Conservation (phyloP, 1,140 invertebrate species). For the Odontomachus brunneus region DNA sequence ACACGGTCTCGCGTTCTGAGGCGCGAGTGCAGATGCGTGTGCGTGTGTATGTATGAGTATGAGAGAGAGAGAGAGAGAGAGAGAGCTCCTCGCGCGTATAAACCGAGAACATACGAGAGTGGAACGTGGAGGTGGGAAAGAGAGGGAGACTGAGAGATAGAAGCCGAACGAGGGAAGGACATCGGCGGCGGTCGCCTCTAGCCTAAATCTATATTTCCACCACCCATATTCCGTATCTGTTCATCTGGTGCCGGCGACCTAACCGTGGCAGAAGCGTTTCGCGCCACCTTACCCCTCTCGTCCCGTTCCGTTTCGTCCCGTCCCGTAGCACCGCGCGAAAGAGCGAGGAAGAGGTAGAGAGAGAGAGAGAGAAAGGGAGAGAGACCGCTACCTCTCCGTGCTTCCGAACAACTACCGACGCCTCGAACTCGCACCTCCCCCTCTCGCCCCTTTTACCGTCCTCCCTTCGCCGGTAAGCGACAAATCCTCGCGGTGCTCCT, state of each 20-base stretch:
- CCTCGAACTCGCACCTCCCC: slow-evolving; percentile 64
- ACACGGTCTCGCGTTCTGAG: slow-evolving; percentile 6
- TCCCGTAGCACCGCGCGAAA: background rate
- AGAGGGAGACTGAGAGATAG: slow-evolving; percentile 52
- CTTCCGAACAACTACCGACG: slow-evolving; percentile 61
- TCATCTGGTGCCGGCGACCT: slow-evolving; percentile 80
- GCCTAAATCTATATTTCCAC: slow-evolving; percentile 84
- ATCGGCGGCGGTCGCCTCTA: slow-evolving; percentile 72
- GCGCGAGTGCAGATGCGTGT: slow-evolving; percentile 7
- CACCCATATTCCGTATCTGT: slow-evolving; percentile 81
- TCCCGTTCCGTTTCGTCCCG: slow-evolving; percentile 5
- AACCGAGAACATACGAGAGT: slow-evolving; percentile 64
- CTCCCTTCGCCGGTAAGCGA: slow-evolving; percentile 65
- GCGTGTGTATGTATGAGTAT: background rate
- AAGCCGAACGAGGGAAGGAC: slow-evolving; percentile 33
- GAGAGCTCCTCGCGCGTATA: slow-evolving; percentile 43
- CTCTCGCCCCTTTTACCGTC: background rate
- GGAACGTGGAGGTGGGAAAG: slow-evolving; percentile 35
- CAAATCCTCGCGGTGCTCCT: slow-evolving; percentile 73
- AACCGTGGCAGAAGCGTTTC: slow-evolving; percentile 72
- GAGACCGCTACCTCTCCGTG: slow-evolving; percentile 25
- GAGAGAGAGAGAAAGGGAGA: slow-evolving; percentile 24
- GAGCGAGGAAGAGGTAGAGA: no score
- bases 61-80: no score
- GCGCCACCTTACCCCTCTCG: slow-evolving; percentile 64